Conservation (phyloP, 2,888 invertebrate genomes). For the Cyclophora albipunctata region DNA sequence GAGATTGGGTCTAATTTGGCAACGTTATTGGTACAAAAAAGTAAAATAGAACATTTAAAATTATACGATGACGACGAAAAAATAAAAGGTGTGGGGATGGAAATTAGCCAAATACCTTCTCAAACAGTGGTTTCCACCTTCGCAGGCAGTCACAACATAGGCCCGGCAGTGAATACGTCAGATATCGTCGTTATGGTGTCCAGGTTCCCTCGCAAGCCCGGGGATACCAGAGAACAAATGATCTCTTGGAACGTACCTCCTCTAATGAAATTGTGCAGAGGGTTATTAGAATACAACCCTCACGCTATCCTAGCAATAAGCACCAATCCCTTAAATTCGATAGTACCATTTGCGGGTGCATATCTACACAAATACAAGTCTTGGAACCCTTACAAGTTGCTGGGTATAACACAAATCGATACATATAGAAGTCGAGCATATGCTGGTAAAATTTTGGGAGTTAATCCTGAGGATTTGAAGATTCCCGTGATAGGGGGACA, state of each 20-base stretch:
- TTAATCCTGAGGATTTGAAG: slow-evolving; percentile 29
- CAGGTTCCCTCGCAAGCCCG: slow-evolving; percentile 32
- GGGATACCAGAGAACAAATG: slow-evolving; percentile 37
- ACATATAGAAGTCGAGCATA: slow-evolving; percentile 34
- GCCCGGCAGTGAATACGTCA: slow-evolving; percentile 31
- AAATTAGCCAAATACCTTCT: slow-evolving; percentile 39
- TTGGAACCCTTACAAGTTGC: slow-evolving; percentile 46
- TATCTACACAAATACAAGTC: slow-evolving; percentile 36
- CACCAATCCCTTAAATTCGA: slow-evolving; percentile 48
- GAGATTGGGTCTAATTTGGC: slow-evolving; percentile 45
- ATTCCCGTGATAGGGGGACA: slow-evolving; percentile 55
- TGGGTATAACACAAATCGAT: slow-evolving; percentile 52
- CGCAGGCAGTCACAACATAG: slow-evolving; percentile 27
- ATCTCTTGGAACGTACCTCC: slow-evolving; percentile 39
- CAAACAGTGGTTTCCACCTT: slow-evolving; percentile 33
- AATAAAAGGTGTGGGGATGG: slow-evolving; percentile 36
- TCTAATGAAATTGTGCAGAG: slow-evolving; percentile 37
- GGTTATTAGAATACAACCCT: slow-evolving; percentile 38
- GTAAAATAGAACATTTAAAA: slow-evolving; percentile 35
- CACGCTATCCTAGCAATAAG: slow-evolving; percentile 45
- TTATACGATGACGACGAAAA: slow-evolving; percentile 42
- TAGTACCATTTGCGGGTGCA: slow-evolving; percentile 46
- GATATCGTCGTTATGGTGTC: slow-evolving; percentile 41
- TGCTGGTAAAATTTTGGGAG: slow-evolving; percentile 31
- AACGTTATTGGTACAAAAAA: slow-evolving; percentile 40